Evolutionary conservation across 2,113 vertebrate genomes (phyloP), one percentile per base, ranked within the genome.

Genomic region (Machaerirhynchus nigripectus): DNA sequence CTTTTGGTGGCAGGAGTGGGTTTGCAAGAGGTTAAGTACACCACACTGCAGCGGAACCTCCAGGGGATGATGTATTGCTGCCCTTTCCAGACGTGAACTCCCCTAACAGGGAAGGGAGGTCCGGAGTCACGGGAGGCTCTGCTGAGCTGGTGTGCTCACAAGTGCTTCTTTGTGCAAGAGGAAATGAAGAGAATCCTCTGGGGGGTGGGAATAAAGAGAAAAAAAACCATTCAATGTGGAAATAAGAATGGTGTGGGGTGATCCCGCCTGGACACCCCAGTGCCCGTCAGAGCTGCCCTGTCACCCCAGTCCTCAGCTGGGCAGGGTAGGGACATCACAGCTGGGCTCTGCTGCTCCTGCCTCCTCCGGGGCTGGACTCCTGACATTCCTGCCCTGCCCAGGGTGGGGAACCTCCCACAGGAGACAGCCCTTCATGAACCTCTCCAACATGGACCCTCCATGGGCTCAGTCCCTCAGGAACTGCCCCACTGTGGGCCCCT

Each of bases 191-290:
- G 13, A 70, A 77, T 30, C 77, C 74, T 49, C 56, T 33, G 16
- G 16, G 0, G 14, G 5, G 8, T 4, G 18, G 11, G 50, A 39
- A 49, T 42, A 16, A n/a, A 12, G 15, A 21, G 46, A 44, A 35
- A 53, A 26, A 24, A 39, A n/a, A 2, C n/a, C n/a, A n/a, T n/a
- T 6, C 20, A 47, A 0, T 2, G 11, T 63, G 52, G 40, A 44
- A 87, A 59, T 52, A 50, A 67, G 20, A 39, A 18, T 13, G 28
- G n/a, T 15, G 42, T 39, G 65, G 19, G 42, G 15, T n/a, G 49
- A 27, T 46, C 22, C 13, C 1, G 1, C 33, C 10, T 59, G 33
- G 10, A 39, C 18, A 47, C 5, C 19, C 26, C 9, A 18, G 52
- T 3, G 33, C 22, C 37, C 19, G 22, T 4, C 24, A 47, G 11